phyloP scores from a whole-genome alignment of 2,888 invertebrate genomes.

The Pimpla rufipes region DNA sequence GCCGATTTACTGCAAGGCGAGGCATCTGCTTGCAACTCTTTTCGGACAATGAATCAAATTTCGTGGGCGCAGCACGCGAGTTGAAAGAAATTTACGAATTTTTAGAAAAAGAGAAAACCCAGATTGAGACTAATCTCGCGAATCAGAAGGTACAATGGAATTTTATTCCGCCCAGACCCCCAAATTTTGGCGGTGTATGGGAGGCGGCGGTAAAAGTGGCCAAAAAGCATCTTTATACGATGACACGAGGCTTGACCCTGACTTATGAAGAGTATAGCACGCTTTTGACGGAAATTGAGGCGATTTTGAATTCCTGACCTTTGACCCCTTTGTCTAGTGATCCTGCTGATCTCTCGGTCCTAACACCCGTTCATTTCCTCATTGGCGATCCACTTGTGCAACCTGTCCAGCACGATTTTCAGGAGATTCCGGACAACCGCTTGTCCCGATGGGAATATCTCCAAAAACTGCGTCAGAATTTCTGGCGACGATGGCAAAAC shows the following conservation, averaged over 20 bases:
- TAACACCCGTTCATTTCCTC: constrained; percentile 62
- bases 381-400: constrained; percentile 58
- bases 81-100: neutral
- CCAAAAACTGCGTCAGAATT: constrained; percentile 61
- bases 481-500: constrained; percentile 61
- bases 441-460: constrained; percentile 63
- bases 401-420: constrained; percentile 37
- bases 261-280: constrained; percentile 5
- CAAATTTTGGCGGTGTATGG: constrained; percentile 3
- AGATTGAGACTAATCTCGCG: neutral
- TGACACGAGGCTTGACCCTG: neutral
- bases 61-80: neutral
- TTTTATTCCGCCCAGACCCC: neutral
- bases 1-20: neutral
- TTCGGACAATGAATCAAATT: neutral
- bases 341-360: constrained; percentile 51
- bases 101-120: neutral
- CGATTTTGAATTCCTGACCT: neutral
- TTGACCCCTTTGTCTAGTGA: neutral
- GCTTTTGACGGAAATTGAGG: neutral
- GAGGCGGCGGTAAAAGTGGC: neutral
- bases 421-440: constrained; percentile 39
- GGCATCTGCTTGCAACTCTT: neutral
- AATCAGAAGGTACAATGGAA: neutral
- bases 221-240: neutral